Conservation (phyloP, 2,797 vertebrate species). For the Tinamus major region DNA sequence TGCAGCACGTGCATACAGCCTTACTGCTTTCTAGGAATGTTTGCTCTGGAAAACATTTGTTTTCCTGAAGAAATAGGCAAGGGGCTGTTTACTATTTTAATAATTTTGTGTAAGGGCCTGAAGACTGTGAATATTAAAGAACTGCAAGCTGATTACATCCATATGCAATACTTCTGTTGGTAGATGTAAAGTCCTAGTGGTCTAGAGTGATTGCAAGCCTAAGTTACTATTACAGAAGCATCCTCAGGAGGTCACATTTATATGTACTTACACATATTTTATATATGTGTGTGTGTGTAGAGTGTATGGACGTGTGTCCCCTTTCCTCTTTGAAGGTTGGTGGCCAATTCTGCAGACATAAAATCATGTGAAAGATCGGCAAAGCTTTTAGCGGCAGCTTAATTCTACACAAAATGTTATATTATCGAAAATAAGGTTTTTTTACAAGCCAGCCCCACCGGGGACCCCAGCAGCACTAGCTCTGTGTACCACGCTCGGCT, state of each 20-base stretch:
- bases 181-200: background rate
- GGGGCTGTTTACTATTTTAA: background rate
- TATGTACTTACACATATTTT: too few relatives aligned
- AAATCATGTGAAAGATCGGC: conserved; percentile 7
- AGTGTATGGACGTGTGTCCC: background rate
- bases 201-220: background rate
- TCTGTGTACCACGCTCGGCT: conserved; percentile 16
- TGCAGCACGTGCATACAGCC: rapidly evolving
- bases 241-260: background rate
- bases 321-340: background rate
- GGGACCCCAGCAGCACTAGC: conserved; percentile 64
- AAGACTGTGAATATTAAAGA: background rate
- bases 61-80: background rate
- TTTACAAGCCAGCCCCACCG: conserved; percentile 40
- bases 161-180: background rate
- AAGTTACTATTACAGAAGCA: background rate
- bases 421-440: background rate
- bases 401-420: conserved; percentile 52
- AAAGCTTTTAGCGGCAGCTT: conserved; percentile 34
- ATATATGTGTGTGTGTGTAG: rapidly evolving
- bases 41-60: background rate
- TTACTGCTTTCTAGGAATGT: conserved; percentile 46
- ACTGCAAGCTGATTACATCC: background rate
- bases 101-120: background rate
- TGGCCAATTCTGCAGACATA: conserved; percentile 14